Evolutionary conservation across 1,140 invertebrate species (phyloP).

Genomic region (Brevipalpus yothersi): DNA sequence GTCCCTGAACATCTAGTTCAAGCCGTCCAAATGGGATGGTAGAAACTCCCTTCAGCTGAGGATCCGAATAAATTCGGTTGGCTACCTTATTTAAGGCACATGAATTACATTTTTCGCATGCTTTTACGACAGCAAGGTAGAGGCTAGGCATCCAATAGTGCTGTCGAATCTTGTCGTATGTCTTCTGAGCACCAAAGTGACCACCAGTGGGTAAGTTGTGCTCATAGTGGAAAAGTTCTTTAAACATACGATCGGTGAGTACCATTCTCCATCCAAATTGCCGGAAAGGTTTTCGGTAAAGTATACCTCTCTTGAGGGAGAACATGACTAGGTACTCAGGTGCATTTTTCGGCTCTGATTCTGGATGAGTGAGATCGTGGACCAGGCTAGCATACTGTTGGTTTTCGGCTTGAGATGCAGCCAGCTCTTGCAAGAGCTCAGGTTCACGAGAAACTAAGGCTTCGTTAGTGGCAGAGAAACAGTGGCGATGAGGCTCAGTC

Average conservation of each 20-base stretch:
- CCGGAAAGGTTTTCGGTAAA: neutral
- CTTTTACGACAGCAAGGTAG: neutral
- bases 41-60: neutral
- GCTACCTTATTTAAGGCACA: neutral
- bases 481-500: too few species aligned
- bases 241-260: neutral
- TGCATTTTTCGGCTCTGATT: neutral
- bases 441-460: too few species aligned
- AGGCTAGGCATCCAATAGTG: neutral
- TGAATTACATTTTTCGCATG: neutral
- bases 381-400: neutral
- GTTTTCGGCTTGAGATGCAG: neutral
- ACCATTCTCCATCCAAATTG: neutral
- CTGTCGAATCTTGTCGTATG: neutral
- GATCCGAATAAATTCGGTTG: neutral
- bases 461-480: too few species aligned
- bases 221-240: neutral
- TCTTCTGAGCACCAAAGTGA: neutral
- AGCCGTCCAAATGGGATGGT: neutral
- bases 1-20: neutral
- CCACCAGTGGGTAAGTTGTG: neutral
- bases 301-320: neutral
- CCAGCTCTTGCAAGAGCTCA: too few species aligned
- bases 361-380: neutral
- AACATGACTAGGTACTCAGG: neutral